Conservation (phyloP, 2,113 vertebrate genomes). For the Tauraco erythrolophus region DNA sequence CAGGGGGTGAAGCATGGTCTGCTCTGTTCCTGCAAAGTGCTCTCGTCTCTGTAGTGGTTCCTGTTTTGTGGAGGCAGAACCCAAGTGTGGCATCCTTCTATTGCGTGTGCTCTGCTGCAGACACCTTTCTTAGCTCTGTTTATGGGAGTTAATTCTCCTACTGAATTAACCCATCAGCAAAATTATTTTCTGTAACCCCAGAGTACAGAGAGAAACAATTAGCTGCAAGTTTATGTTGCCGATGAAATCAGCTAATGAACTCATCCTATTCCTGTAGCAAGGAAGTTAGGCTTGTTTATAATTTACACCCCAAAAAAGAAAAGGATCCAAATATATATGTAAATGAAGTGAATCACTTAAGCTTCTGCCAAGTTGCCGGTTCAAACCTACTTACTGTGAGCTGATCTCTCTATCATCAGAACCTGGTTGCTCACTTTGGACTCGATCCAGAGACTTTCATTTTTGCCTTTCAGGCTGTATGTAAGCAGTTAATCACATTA, state of each 20-base stretch:
- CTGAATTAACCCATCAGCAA: neutral
- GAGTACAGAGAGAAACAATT: neutral
- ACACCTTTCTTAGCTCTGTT: neutral
- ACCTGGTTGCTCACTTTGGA: slow-evolving; percentile 17
- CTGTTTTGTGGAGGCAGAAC: neutral
- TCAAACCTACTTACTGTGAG: neutral
- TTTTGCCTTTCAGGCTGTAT: neutral
- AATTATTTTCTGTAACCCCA: neutral
- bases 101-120: neutral
- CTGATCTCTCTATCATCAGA: slow-evolving; percentile 18
- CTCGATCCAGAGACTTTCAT: neutral
- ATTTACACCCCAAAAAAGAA: neutral
- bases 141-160: neutral
- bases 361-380: neutral
- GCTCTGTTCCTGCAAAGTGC: too few species aligned
- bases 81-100: neutral
- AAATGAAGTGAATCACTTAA: slow-evolving; percentile 27
- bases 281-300: neutral
- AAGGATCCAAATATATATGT: neutral
- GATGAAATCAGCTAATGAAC: neutral
- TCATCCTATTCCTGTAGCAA: neutral
- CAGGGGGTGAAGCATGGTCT: neutral
- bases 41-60: neutral
- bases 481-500: neutral
- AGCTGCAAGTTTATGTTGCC: neutral